These are phyloP conservation scores for Drosophila kuntzei DNA, from an alignment of 2,888 invertebrate species.

Conservation along the genomic window DNA sequence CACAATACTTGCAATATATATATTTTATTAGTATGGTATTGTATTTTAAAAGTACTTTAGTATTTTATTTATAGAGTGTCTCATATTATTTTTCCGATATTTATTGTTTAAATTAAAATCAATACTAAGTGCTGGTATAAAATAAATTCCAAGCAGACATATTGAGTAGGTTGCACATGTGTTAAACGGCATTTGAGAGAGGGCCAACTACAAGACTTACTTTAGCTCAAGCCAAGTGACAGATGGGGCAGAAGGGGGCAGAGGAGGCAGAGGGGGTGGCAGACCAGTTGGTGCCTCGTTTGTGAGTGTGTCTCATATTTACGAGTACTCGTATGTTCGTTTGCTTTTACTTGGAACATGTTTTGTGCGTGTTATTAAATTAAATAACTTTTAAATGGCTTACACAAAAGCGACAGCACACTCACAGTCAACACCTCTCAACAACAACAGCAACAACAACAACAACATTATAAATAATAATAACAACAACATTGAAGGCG, in stretches of 20 bases:
- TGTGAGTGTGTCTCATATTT: slow-evolving; percentile 28
- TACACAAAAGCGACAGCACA: slow-evolving; percentile 58
- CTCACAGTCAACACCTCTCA: slow-evolving; percentile 27
- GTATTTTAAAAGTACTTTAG: background rate
- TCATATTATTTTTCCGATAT: background rate
- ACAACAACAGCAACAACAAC: slow-evolving; percentile 21
- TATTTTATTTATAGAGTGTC: too few relatives aligned
- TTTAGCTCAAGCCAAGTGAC: background rate
- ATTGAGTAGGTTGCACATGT: slow-evolving; percentile 16
- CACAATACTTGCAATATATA: background rate
- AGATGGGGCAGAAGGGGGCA: background rate
- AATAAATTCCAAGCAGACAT: slow-evolving; percentile 3
- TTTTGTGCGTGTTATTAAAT: slow-evolving; percentile 77
- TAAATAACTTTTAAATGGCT: slow-evolving; percentile 81
- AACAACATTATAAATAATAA: slow-evolving; percentile 1
- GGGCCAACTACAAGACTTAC: background rate
- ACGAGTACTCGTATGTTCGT: slow-evolving; percentile 43
- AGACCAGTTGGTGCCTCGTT: slow-evolving; percentile 11
- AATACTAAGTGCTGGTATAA: slow-evolving; percentile 15
- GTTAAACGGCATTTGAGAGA: slow-evolving; percentile 1
- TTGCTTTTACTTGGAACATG: slow-evolving; percentile 72
- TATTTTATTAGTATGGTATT: background rate
- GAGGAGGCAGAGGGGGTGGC: background rate
- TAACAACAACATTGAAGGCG: slow-evolving; percentile 37
- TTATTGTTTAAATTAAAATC: slow-evolving; percentile 21